Base-by-base conservation (phyloP, 2,113 vertebrate genomes). In the Micronisus gabar region DNA sequence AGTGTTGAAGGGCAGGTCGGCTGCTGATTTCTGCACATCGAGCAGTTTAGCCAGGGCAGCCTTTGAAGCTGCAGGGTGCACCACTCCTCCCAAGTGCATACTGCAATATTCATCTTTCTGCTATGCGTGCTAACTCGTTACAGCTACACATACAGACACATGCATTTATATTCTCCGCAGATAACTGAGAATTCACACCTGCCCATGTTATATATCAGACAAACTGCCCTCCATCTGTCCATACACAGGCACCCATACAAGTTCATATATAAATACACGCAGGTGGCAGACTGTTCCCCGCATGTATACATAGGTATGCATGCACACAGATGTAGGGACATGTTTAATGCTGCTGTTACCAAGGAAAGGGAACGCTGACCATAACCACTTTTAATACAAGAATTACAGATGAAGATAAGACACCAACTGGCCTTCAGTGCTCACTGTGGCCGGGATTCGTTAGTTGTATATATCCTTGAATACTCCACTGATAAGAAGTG, bases 211-310 rank as follows among this genome's bases (percentile, higher is more conserved):
- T 5, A 1, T 9, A 15, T 4, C 68, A 45, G 53, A 29, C n/a
- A 30, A 70, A 74, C 36, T 56, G 34, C 62, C 53, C 74, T 74
- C 47, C 56, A 3, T 11, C 61, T 36, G 61, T 23, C 34, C 61
- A 9, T 19, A 65, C 20, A 9, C 9, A 45, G 32, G 41, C 26
- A 68, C 22, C 17, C 30, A 5, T 13, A 30, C 2, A 25, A 38
- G 21, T 30, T 70, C 53, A 5, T 0, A 20, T 0, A 2, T 8
- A 15, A 12, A 16, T 1, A 2, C 14, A 5, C 16, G 19, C 7
- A 23, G 27, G 7, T 18, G 11, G 58, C 61, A 72, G 20, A 7
- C 4, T 62, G 50, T 0, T 53, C 48, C 74, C 55, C 40, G 47
- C 34, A 34, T 2, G 12, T 18, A 13, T 6, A n/a, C 27, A 18